Evolutionary conservation across 2,113 vertebrate species (phyloP).

Genomic region (Lynx canadensis): DNA sequence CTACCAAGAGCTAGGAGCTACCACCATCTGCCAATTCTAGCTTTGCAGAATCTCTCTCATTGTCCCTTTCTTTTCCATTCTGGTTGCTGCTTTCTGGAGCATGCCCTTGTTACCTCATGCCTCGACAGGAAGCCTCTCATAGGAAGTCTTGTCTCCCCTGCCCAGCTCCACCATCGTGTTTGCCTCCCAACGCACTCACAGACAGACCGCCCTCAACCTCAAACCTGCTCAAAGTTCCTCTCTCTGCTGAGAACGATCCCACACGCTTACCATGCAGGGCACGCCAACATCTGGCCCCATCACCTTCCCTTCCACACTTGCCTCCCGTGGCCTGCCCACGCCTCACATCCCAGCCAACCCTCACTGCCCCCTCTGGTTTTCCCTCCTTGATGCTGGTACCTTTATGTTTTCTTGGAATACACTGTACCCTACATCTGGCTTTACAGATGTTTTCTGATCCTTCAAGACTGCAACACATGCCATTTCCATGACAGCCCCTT

Average conservation of each 20-base stretch:
- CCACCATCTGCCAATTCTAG: not conserved
- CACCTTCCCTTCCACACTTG: too few species aligned
- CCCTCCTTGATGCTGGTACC: rapidly evolving
- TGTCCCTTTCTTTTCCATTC: not conserved
- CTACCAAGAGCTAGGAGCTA: not conserved
- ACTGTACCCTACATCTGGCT: too few species aligned
- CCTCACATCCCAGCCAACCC: rapidly evolving
- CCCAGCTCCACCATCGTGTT: not conserved
- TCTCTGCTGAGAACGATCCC: rapidly evolving
- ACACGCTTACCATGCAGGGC: rapidly evolving
- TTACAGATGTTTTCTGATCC: not conserved
- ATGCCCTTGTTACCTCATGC: not conserved
- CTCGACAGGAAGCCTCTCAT: not conserved
- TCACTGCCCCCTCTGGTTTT: too few species aligned
- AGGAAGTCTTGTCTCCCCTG: not conserved
- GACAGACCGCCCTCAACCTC: not conserved
- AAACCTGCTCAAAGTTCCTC: not conserved
- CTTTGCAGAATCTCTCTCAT: not conserved
- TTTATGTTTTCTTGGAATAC: not conserved
- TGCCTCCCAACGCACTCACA: not conserved
- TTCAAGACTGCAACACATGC: not conserved
- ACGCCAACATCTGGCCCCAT: rapidly evolving
- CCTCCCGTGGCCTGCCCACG: not conserved
- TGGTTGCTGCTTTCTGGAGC: not conserved
- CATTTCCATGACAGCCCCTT: not conserved